Conservation (phyloP, 1,140 invertebrate genomes). For the Planococcus citri region DNA sequence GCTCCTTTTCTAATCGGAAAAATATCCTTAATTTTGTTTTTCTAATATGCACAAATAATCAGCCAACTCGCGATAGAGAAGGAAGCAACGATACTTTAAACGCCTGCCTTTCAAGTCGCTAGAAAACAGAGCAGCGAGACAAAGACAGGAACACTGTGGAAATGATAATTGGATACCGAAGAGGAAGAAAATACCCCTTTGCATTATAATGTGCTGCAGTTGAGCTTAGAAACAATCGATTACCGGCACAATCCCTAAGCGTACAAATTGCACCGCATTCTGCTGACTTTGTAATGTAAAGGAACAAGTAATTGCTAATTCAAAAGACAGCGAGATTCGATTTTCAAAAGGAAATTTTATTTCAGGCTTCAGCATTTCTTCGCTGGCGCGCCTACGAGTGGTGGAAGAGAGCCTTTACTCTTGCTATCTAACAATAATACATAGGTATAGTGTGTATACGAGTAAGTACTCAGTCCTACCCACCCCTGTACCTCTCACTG, state of each 20-base stretch:
- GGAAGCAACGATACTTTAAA: too few relatives aligned
- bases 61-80: too few relatives aligned
- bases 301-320: constrained; percentile 19
- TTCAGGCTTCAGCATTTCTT: background rate
- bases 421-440: too few relatives aligned
- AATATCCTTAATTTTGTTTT: too few relatives aligned
- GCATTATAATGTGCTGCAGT: constrained; percentile 16
- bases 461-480: too few relatives aligned
- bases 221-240: constrained; percentile 18
- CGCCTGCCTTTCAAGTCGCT: too few relatives aligned
- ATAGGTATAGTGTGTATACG: too few relatives aligned
- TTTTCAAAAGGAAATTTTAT: constrained; percentile 18
- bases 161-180: constrained; percentile 12
- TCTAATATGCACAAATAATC: too few relatives aligned
- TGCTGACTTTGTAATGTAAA: constrained; percentile 20
- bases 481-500: too few relatives aligned
- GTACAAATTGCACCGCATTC: constrained; percentile 19
- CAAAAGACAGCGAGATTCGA: constrained; percentile 16
- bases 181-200: background rate
- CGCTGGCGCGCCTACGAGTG: too few relatives aligned
- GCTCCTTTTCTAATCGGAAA: too few relatives aligned
- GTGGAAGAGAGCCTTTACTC: too few relatives aligned
- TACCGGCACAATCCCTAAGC: constrained; percentile 16
- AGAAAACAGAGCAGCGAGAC: background rate
- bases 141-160: background rate